These are phyloP conservation scores for Drusus annulatus DNA, from an alignment of 1,140 invertebrate genomes.

Conservation along the genomic window DNA sequence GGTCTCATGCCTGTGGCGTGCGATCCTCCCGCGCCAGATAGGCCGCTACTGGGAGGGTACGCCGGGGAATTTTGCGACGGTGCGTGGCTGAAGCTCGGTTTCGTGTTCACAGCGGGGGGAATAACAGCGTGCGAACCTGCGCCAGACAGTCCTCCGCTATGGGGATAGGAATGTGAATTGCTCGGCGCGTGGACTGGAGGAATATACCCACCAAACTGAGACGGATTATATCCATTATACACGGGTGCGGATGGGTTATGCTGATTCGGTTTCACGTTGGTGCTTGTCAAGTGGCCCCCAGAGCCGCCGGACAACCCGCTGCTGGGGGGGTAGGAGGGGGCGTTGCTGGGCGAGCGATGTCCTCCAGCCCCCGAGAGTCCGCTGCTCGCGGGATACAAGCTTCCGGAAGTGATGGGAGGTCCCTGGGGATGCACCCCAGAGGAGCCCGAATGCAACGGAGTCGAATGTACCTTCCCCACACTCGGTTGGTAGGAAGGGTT, in stretches of 20 bases:
- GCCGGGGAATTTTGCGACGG: not conserved
- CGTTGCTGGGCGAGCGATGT: not conserved
- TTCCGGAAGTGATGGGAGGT: not conserved
- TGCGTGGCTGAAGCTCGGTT: no score
- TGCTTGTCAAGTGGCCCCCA: not conserved
- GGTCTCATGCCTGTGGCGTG: not conserved
- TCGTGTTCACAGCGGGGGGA: no score
- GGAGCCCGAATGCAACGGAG: not conserved
- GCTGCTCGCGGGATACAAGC: conserved; percentile 36
- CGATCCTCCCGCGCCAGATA: not conserved
- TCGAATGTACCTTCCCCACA: conserved; percentile 3
- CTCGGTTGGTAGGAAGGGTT: conserved; percentile 34
- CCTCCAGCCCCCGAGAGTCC: conserved; percentile 38
- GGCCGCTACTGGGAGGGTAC: not conserved
- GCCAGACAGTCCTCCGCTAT: no score
- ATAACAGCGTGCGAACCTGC: no score
- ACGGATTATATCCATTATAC: conserved; percentile 5
- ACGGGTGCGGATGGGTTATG: no score
- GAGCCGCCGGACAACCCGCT: conserved; percentile 32
- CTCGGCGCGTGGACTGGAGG: not conserved
- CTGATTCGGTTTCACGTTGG: conserved; percentile 17
- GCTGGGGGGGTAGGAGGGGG: conserved; percentile 13
- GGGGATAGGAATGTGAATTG: not conserved
- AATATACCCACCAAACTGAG: not conserved
- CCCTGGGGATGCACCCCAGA: conserved; percentile 11